These are phyloP conservation scores for Leptopilina drosophilae DNA, from an alignment of 2,888 invertebrate genomes.

Conservation along the genomic window DNA sequence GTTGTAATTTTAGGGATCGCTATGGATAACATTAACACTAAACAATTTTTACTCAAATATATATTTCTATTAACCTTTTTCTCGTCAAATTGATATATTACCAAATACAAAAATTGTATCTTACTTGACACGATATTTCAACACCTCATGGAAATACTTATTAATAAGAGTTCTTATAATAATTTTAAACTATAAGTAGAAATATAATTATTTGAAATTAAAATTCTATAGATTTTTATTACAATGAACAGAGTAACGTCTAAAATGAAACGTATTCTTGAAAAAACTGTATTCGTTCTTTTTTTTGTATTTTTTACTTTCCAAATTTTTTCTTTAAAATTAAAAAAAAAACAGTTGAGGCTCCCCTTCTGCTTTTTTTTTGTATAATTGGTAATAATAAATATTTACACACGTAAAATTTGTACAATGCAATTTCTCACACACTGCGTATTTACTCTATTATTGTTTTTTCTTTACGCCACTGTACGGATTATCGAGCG, in stretches of 20 bases:
- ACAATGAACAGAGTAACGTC: constrained; percentile 69
- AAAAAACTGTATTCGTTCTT: constrained; percentile 23
- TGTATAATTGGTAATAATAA: constrained; percentile 55
- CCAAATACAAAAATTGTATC: constrained; percentile 73
- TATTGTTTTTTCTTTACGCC: constrained; percentile 34
- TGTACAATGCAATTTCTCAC: constrained; percentile 65
- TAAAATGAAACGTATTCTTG: constrained; percentile 64
- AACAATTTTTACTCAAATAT: constrained; percentile 72
- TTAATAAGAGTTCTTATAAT: constrained; percentile 65
- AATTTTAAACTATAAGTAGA: constrained; percentile 69
- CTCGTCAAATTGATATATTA: constrained; percentile 73
- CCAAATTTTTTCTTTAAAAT: constrained; percentile 50
- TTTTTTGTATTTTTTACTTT: constrained; percentile 46
- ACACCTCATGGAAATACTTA: constrained; percentile 71
- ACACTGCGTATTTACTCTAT: constrained; percentile 41
- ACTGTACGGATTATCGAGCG: constrained; percentile 34
- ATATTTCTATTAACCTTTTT: constrained; percentile 74
- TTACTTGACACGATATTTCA: constrained; percentile 68
- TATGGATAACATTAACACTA: constrained; percentile 70
- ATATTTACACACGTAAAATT: constrained; percentile 71
- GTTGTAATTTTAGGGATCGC: constrained; percentile 43
- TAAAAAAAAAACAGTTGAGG: constrained; percentile 49
- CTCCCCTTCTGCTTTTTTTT: constrained; percentile 46
- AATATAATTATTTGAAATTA: constrained; percentile 74
- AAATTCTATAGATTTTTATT: constrained; percentile 68